phyloP scores from a whole-genome alignment of 30 jellyfish, hydroid and myxozoan species.

The Pelagia noctiluca region DNA sequence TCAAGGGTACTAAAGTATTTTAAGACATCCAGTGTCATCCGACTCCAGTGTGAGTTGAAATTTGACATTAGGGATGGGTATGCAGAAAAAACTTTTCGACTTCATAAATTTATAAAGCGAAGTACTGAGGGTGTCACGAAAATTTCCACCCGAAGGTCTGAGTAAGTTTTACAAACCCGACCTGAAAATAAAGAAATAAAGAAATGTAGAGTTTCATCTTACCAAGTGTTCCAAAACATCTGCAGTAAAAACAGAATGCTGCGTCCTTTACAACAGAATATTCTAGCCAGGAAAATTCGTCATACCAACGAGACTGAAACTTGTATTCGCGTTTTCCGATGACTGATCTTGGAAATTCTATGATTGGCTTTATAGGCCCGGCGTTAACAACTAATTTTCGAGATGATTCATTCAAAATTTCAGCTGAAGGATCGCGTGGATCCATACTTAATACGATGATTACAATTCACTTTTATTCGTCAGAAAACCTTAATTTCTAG shows the following conservation, averaged over 20 bases:
- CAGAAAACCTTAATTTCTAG: conserved; percentile 6
- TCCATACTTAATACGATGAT: conserved; percentile 39
- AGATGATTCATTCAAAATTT: conserved; percentile 27
- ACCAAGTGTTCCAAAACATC: conserved; percentile 69
- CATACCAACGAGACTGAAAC: conserved; percentile 54
- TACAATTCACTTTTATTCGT: conserved; percentile 7
- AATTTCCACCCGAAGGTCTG: no score
- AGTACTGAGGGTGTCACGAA: no score
- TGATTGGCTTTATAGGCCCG: conserved; percentile 35
- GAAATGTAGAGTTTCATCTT: no score
- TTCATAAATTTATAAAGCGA: no score
- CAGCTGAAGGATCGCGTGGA: conserved; percentile 24
- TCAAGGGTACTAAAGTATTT: no score
- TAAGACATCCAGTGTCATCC: no score
- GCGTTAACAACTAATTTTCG: conserved; percentile 15
- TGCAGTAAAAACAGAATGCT: conserved; percentile 47
- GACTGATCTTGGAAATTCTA: conserved; percentile 14
- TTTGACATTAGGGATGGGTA: no score
- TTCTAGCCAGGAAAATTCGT: conserved; percentile 50
- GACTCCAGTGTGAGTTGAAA: no score
- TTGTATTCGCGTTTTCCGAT: conserved; percentile 30
- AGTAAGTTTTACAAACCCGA: no score
- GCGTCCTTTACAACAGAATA: conserved; percentile 55
- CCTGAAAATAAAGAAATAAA: no score
- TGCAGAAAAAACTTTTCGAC: no score